These are phyloP conservation scores for Bradypodion pumilum DNA, from an alignment of 2,797 vertebrate species.

Conservation along the genomic window DNA sequence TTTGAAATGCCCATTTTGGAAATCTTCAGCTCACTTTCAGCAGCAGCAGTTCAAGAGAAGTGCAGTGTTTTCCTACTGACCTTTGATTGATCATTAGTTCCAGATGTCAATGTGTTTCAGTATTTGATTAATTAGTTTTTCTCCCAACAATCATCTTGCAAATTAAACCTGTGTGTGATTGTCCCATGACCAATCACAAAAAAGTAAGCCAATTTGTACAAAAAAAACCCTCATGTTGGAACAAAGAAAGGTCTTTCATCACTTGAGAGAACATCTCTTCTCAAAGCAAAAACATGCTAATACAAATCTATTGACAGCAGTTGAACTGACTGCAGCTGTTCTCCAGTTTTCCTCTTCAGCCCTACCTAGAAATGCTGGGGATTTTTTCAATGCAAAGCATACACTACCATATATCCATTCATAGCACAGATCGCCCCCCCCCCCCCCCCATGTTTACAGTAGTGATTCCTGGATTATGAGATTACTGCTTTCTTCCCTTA, in stretches of 20 bases:
- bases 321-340: no score
- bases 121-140: no score
- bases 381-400: background rate
- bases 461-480: constrained; percentile 15
- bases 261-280: no score
- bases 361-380: background rate
- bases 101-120: background rate
- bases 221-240: no score
- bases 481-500: background rate
- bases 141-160: no score
- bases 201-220: no score
- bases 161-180: no score
- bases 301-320: background rate
- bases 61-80: background rate
- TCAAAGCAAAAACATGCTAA: no score
- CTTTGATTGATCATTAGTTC: background rate
- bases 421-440: no score
- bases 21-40: background rate
- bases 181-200: no score
- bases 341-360: background rate
- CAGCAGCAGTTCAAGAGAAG: background rate
- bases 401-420: background rate
- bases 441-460: background rate
- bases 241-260: no score
- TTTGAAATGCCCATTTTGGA: background rate